Evolutionary conservation across 2,797 vertebrate genomes (phyloP).

Genomic region (Catamblyrhynchus diadema): DNA sequence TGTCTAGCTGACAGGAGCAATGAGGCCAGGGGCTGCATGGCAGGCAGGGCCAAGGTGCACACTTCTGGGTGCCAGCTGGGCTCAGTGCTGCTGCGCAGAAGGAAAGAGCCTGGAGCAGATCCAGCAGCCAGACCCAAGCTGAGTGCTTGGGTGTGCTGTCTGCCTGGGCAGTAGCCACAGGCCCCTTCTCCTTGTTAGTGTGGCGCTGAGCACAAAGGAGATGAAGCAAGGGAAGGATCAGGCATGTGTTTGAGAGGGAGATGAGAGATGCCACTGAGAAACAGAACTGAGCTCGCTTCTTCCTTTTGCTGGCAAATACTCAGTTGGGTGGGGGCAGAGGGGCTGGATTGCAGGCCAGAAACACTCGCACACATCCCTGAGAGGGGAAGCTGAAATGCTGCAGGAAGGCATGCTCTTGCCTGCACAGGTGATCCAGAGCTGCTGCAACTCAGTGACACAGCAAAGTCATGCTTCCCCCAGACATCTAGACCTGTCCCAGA

Average conservation of each 20-base stretch:
- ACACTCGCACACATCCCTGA: not conserved
- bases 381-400: not conserved
- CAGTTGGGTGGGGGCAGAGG: not conserved
- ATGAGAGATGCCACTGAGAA: not conserved
- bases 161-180: not conserved
- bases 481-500: not conserved
- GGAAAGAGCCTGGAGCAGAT: not conserved
- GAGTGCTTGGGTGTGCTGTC: not conserved
- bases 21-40: not conserved
- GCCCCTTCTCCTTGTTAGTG: not conserved
- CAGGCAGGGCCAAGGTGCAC: not conserved
- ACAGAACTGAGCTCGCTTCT: not conserved
- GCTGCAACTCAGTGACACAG: not conserved
- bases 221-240: not conserved
- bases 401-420: not conserved
- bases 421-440: not conserved
- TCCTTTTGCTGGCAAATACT: not conserved
- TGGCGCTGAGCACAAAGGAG: rapidly evolving
- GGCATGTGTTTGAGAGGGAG: not conserved
- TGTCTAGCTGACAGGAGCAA: not conserved
- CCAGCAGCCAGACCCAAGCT: rapidly evolving
- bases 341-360: not conserved
- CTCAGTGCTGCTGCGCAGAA: rapidly evolving
- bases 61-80: rapidly evolving
- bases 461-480: not conserved